Base-by-base conservation (phyloP, 2,888 invertebrate genomes). In the Steinernema scapterisci region DNA sequence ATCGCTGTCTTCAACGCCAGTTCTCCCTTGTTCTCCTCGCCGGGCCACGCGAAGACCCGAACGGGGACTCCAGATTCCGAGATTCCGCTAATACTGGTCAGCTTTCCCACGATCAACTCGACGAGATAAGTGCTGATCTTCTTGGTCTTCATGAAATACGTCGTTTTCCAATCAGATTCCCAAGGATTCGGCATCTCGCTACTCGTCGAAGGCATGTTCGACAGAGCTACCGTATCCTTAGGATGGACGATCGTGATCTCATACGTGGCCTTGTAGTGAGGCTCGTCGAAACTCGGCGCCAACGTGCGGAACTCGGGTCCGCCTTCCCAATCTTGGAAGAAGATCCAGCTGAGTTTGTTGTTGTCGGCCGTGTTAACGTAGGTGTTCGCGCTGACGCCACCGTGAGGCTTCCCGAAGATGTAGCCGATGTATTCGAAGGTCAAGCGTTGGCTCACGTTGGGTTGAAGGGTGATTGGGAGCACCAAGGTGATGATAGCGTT, bases 61-160 rank as follows among this genome's bases (percentile, higher is more conserved):
- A 89, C 87, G 88, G 89, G 77, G 5, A 51, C 56, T 31, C 73
- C 75, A 9, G 71, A 27, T 2, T 71, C 73, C 5, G 75, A 45
- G 3, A 77, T 74, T 11, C 71, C 76, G 0, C 76, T 70, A 11
- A 81, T 19, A 91, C 87, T 79, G 2, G 75, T 92, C 88, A 92
- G 93, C 80, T 95, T 93, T 86, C 94, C 94, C 0, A 95, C 93
- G 0, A 94, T 92, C 81, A 94, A 91, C 0, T 94, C 93, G 81
- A 94, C 93, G 9, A 94, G 89, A 88, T 95, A 95, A 0, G 94
- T 94, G 75, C 94, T 92, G 94, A 95, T 95, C 51, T 25, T n/a
- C 7, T 73, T 38, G 0, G 80, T 77, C 0, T 71, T 23, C 31
- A 43, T 70, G 72, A 81, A 81, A 11, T 44, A n/a, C 7, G 79